These are phyloP conservation scores for Acrobasis repandana DNA, from an alignment of 2,888 invertebrate species.

Conservation along the genomic window DNA sequence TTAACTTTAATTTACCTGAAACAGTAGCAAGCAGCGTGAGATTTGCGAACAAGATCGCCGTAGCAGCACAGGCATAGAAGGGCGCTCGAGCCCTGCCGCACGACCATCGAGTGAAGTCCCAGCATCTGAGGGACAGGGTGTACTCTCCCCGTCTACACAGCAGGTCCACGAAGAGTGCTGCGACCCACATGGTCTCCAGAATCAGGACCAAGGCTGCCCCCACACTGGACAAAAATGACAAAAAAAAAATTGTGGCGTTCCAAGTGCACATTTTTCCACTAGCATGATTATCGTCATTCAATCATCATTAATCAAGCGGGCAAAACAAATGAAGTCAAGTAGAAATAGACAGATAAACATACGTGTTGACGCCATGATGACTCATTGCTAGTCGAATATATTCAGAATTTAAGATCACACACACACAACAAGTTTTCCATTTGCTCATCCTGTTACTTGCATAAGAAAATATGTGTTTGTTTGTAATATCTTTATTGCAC, in stretches of 20 bases:
- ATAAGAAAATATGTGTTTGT: too few relatives aligned
- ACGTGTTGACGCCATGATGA: too few relatives aligned
- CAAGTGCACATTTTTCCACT: too few relatives aligned
- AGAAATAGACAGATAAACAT: too few relatives aligned
- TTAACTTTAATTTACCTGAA: conserved; percentile 48
- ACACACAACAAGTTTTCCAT: too few relatives aligned
- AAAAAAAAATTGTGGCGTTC: background rate
- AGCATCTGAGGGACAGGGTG: conserved; percentile 67
- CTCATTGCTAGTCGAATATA: too few relatives aligned
- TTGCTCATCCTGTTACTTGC: too few relatives aligned
- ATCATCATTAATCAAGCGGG: too few relatives aligned
- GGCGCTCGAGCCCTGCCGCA: conserved; percentile 74
- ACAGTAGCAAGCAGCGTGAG: conserved; percentile 64
- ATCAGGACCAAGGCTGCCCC: conserved; percentile 68
- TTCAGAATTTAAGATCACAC: too few relatives aligned
- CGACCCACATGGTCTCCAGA: conserved; percentile 78
- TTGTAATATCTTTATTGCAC: too few relatives aligned
- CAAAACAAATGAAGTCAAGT: too few relatives aligned
- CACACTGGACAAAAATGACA: conserved; percentile 46
- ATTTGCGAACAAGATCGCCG: conserved; percentile 71
- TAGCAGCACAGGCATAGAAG: conserved; percentile 73
- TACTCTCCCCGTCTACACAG: conserved; percentile 74
- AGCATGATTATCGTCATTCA: too few relatives aligned
- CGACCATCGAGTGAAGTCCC: conserved; percentile 76
- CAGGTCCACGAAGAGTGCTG: conserved; percentile 71